These are phyloP conservation scores for Chaenodraco wilsoni DNA, from an alignment of 2,797 vertebrate species.

Conservation along the genomic window DNA sequence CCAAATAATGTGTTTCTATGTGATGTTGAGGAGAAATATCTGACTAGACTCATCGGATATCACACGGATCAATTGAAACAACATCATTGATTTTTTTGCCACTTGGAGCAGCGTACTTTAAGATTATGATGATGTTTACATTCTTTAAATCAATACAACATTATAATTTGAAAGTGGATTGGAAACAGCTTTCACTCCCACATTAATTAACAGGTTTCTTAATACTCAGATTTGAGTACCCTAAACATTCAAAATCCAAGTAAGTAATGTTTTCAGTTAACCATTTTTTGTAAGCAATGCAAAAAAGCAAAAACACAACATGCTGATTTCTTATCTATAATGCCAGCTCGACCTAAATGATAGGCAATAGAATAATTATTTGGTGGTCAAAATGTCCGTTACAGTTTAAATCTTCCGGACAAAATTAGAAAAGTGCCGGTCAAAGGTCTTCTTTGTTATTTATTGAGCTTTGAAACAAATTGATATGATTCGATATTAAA, in stretches of 20 bases:
- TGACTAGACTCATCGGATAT: not conserved
- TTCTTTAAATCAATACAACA: too few relatives aligned
- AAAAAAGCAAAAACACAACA: not conserved
- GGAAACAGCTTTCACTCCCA: not conserved
- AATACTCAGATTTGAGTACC: not conserved
- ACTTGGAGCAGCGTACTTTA: not conserved
- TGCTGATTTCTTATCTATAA: not conserved
- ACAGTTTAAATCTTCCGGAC: too few relatives aligned
- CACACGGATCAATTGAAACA: not conserved
- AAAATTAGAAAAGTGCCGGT: too few relatives aligned
- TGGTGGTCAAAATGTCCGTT: too few relatives aligned
- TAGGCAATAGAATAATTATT: not conserved
- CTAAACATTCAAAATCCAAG: not conserved
- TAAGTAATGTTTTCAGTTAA: not conserved
- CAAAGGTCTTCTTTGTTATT: too few relatives aligned
- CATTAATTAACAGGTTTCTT: not conserved
- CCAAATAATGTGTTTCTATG: not conserved
- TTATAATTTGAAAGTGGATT: too few relatives aligned
- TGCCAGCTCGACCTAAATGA: not conserved
- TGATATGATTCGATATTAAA: too few relatives aligned
- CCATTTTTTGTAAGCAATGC: not conserved
- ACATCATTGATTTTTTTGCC: not conserved
- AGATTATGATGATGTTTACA: not conserved
- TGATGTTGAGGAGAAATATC: slow-evolving; percentile 2
- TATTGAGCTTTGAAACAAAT: too few relatives aligned